Conservation (phyloP, 2,113 vertebrate species). For the Tachycineta bicolor region DNA sequence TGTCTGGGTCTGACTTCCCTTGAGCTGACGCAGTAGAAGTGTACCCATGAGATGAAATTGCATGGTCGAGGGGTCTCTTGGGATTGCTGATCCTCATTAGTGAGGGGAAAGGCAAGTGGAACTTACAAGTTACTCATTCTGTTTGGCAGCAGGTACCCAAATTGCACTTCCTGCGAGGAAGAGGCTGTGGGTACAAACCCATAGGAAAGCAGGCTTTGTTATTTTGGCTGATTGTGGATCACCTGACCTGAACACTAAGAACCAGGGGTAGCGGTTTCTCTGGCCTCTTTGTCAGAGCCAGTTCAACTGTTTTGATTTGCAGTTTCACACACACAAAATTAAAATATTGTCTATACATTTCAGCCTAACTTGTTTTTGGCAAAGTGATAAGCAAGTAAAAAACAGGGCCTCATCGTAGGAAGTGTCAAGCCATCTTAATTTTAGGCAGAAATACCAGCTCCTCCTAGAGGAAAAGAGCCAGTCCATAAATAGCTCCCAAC, state of each 20-base stretch:
- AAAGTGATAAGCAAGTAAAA: slow-evolving; percentile 57
- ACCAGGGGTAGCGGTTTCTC: not conserved
- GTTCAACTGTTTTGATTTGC: slow-evolving; percentile 1
- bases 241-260: not conserved
- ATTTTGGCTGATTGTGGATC: not conserved
- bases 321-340: not conserved
- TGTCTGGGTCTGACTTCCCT: not conserved
- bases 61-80: not conserved
- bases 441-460: slow-evolving; percentile 68
- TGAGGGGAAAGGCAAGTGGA: not conserved
- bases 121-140: not conserved
- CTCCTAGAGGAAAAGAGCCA: slow-evolving; percentile 64
- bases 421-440: slow-evolving; percentile 67
- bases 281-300: not conserved
- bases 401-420: slow-evolving; percentile 59
- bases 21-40: not conserved
- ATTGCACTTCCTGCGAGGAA: not conserved
- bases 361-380: slow-evolving; percentile 54
- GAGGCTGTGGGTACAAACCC: not conserved
- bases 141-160: not conserved
- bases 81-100: not conserved
- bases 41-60: not conserved
- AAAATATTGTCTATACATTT: slow-evolving; percentile 45
- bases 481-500: slow-evolving; percentile 49
- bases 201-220: not conserved